These are phyloP conservation scores for Hystrix cristata DNA, from an alignment of 2,113 vertebrate species.

Conservation along the genomic window DNA sequence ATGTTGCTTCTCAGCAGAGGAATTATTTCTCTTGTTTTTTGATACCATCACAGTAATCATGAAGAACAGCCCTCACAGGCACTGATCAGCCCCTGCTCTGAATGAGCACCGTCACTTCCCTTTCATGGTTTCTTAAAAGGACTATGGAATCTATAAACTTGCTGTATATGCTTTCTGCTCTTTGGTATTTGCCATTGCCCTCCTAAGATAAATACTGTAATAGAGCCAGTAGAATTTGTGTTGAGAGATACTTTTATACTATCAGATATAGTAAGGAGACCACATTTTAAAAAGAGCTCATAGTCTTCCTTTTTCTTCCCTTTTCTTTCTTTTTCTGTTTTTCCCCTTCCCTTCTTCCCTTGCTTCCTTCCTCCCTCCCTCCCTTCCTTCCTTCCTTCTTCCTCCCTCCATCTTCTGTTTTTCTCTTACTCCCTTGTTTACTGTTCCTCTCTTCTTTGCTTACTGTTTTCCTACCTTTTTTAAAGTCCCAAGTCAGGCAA, in stretches of 20 bases:
- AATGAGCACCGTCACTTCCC: not conserved
- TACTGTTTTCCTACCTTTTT: not conserved
- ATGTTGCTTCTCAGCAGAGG: not conserved
- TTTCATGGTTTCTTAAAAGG: not conserved
- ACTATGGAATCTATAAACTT: not conserved
- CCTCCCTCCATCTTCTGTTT: not conserved
- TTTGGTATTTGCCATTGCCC: not conserved
- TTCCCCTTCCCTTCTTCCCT: not conserved
- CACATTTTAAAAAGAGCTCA: not conserved
- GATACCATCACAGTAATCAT: not conserved
- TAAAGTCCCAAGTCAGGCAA: not conserved
- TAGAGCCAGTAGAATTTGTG: not conserved
- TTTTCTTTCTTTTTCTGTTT: fast-evolving
- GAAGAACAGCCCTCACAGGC: not conserved
- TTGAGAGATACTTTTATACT: not conserved
- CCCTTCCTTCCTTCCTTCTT: fast-evolving
- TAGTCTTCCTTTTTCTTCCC: not conserved
- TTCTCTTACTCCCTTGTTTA: not conserved
- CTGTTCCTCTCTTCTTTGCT: not conserved
- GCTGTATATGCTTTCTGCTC: not conserved
- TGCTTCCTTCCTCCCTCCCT: not conserved
- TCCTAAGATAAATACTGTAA: not conserved
- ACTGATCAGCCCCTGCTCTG: not conserved
- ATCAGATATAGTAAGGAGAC: not conserved
- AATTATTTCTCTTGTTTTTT: not conserved